Percentiles rank a stretch among this genome's conserved stretches.
These are phyloP conservation scores for Sminthurinus signatus DNA, from an alignment of 1,140 invertebrate species.

Conservation along the genomic window DNA sequence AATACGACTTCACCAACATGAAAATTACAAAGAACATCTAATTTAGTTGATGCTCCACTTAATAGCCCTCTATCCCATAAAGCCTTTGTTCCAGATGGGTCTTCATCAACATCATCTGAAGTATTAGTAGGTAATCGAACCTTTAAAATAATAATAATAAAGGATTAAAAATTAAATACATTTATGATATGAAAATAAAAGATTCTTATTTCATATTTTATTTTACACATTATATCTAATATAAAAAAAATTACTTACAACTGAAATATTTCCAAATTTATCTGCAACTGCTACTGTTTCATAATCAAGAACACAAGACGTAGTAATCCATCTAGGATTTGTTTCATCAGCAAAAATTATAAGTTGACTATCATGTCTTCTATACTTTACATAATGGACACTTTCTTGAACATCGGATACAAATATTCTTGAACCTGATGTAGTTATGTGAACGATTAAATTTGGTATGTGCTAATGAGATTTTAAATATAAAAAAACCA, in stretches of 20 bases:
- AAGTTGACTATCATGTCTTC: constrained; percentile 90
- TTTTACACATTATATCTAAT: too few species aligned
- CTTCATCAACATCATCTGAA: constrained; percentile 96
- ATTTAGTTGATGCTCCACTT: constrained; percentile 96
- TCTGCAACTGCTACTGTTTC: constrained; percentile 93
- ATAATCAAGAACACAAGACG: constrained; percentile 88
- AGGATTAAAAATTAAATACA: constrained; percentile 3
- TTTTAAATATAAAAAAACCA: constrained; percentile 14
- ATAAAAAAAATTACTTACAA: too few species aligned
- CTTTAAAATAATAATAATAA: constrained; percentile 48
- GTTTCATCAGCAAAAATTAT: constrained; percentile 98
- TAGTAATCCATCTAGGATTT: constrained; percentile 91
- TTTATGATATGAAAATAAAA: too few species aligned
- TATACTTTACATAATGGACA: constrained; percentile 93
- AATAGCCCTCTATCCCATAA: constrained; percentile 95
- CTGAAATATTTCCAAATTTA: constrained; percentile 96
- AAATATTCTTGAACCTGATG: constrained; percentile 86
- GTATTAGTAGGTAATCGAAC: constrained; percentile 79
- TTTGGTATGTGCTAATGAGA: constrained; percentile 81
- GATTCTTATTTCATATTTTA: too few species aligned
- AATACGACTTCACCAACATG: constrained; percentile 93
- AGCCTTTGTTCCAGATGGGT: constrained; percentile 96
- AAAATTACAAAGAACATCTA: constrained; percentile 84
- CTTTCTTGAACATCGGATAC: constrained; percentile 96
- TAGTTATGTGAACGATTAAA: constrained; percentile 85